phyloP scores from a whole-genome alignment of 2,888 invertebrate genomes.

The Aleiodes leptofemur region DNA sequence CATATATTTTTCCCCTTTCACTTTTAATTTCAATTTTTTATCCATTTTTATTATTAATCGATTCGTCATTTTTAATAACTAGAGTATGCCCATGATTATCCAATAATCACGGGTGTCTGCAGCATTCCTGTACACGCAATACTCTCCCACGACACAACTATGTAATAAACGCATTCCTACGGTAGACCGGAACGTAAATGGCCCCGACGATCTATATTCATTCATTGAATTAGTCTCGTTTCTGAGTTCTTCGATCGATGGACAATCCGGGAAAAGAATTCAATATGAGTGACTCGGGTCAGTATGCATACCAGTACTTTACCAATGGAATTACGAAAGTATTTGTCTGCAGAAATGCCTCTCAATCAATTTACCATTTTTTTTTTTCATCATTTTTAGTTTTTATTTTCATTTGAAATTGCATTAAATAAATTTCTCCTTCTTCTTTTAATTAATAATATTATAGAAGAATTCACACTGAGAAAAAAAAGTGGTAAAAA shows the following conservation, averaged over 20 bases:
- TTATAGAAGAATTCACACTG: too few species aligned
- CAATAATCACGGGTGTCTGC: slow-evolving; percentile 51
- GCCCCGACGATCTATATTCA: slow-evolving; percentile 50
- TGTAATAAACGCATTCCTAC: slow-evolving; percentile 70
- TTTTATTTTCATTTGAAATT: too few species aligned
- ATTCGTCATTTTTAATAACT: slow-evolving; percentile 25
- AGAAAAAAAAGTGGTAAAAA: too few species aligned
- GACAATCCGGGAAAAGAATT: slow-evolving; percentile 53
- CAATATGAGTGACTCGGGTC: slow-evolving; percentile 48
- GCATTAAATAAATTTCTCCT: too few species aligned
- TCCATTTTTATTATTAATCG: slow-evolving; percentile 12
- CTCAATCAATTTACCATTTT: too few species aligned
- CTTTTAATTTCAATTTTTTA: slow-evolving; percentile 21
- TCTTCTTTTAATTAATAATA: too few species aligned
- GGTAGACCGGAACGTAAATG: slow-evolving; percentile 62
- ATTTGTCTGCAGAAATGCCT: background rate
- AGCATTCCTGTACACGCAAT: slow-evolving; percentile 50
- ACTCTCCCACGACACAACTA: slow-evolving; percentile 51
- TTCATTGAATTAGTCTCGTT: slow-evolving; percentile 57
- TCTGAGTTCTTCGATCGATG: slow-evolving; percentile 44
- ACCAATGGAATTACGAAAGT: slow-evolving; percentile 8
- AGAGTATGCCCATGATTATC: slow-evolving; percentile 51
- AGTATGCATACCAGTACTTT: slow-evolving; percentile 24
- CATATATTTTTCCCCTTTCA: too few species aligned
- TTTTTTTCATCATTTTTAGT: too few species aligned